Evolutionary conservation across 2,113 vertebrate genomes (phyloP).

Genomic region (Epinephelus moara): DNA sequence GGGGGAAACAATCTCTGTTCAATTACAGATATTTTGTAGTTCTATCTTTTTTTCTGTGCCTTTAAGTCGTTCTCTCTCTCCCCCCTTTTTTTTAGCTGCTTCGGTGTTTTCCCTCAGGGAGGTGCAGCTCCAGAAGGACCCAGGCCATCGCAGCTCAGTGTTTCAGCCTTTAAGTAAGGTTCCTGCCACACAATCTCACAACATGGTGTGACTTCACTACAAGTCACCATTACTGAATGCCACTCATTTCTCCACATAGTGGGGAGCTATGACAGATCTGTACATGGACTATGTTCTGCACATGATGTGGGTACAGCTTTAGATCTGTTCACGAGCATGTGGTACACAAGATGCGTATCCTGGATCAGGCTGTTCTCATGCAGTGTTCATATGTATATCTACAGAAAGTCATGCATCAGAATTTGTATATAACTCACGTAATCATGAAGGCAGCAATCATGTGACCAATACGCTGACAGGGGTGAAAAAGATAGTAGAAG

Average conservation of each 20-base stretch:
- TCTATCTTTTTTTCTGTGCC: background rate
- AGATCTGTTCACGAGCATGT: background rate
- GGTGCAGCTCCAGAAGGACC: slow-evolving; percentile 95
- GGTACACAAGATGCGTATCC: background rate
- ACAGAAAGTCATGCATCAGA: no score
- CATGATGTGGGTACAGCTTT: background rate
- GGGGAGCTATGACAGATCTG: background rate
- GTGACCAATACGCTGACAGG: no score
- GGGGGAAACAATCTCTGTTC: no score
- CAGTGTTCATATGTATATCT: no score
- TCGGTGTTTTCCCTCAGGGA: slow-evolving; percentile 96
- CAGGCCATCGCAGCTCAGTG: slow-evolving; percentile 90
- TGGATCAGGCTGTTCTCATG: no score
- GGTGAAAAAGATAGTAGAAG: no score
- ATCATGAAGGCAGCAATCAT: no score
- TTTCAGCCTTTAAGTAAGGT: slow-evolving; percentile 91
- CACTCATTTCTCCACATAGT: background rate
- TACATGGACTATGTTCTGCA: background rate
- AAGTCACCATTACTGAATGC: background rate
- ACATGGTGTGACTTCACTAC: no score
- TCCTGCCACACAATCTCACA: background rate
- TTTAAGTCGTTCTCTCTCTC: background rate
- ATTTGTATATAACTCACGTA: no score
- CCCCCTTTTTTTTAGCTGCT: slow-evolving; percentile 79
- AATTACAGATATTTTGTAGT: no score